Base-by-base conservation (phyloP, 2,113 vertebrate species). In the Esox niger region DNA sequence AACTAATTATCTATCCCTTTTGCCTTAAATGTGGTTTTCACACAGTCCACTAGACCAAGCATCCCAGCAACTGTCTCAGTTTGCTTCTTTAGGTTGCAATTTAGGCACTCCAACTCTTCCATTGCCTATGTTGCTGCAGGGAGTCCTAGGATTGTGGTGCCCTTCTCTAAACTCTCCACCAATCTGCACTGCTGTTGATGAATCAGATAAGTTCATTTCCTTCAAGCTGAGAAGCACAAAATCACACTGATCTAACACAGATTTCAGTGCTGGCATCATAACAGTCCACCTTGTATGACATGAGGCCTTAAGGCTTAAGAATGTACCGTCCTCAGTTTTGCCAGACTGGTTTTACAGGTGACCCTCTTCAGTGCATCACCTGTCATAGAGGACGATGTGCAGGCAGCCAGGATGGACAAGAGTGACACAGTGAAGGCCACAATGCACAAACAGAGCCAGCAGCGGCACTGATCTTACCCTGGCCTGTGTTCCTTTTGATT, bases 251-350 rank as follows among this genome's bases (percentile, higher is more conserved):
- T 13, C 13, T n/a, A 68, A 13, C 11, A 58, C 54, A 27, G 33
- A 26, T 8, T 7, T 33, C 30, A 59, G 27, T 35, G 66, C 66
- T 43, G 32, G 15, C 38, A 15, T 59, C 25, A 54, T 43, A 13
- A 25, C 66, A n/a, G 33, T 58, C 66, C 55, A 57, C 29, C 55
- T 43, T 35, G 66, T 58, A 20, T n/a, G 55, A 59, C 66, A 68
- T 9, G 59, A n/a, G 26, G 55, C 54, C 33, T 59, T 55, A 25
- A 68, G 55, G 25, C 6, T 58, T 35, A 6, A 26, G 32, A 68
- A 31, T 4, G 15, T 43, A 21, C 66, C 33, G 25, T 7, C 23
- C 32, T 30, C 29, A 55, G 64, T 23, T 56, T 68, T 68, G 6
- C 66, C 66, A 10, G 55, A 68, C 20, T 35, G 27, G 29, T n/a